Percentiles rank a stretch among this genome's conserved stretches.
phyloP scores from a whole-genome alignment of 2,888 invertebrate species.

The Trisateles emortualis region DNA sequence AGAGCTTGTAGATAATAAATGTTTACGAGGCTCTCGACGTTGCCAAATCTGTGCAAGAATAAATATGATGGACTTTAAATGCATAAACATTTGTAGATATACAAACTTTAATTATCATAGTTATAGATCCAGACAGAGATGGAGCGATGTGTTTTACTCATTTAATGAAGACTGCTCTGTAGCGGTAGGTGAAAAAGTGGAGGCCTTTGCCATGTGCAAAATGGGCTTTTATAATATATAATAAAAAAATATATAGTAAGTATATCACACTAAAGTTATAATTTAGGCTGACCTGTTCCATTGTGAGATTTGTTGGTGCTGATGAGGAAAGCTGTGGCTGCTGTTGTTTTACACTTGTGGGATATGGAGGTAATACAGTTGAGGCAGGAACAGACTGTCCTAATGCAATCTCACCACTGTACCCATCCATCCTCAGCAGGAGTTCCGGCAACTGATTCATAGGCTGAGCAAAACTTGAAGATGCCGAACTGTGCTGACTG shows the following conservation, averaged over 20 bases:
- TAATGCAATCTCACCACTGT: conserved; percentile 83
- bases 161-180: no score
- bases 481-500: conserved; percentile 88
- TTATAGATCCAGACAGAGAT: no score
- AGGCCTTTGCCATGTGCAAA: no score
- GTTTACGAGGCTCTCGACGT: conserved; percentile 94
- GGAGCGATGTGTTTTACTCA: no score
- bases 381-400: conserved; percentile 90
- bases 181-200: no score
- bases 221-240: no score
- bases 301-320: conserved; percentile 94
- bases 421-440: conserved; percentile 89
- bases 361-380: conserved; percentile 80
- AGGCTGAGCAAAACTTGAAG: conserved; percentile 79
- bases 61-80: no score
- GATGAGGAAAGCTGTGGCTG: conserved; percentile 93
- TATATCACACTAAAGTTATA: no score
- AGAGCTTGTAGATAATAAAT: conserved; percentile 94
- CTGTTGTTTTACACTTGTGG: conserved; percentile 71
- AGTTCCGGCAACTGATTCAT: conserved; percentile 88
- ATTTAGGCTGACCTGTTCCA: conserved; percentile 87
- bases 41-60: conserved; percentile 90
- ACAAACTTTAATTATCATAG: no score
- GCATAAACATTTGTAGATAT: no score
- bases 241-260: no score